Evolutionary conservation across 2,797 vertebrate species (phyloP).

Genomic region (Astyanax mexicanus): DNA sequence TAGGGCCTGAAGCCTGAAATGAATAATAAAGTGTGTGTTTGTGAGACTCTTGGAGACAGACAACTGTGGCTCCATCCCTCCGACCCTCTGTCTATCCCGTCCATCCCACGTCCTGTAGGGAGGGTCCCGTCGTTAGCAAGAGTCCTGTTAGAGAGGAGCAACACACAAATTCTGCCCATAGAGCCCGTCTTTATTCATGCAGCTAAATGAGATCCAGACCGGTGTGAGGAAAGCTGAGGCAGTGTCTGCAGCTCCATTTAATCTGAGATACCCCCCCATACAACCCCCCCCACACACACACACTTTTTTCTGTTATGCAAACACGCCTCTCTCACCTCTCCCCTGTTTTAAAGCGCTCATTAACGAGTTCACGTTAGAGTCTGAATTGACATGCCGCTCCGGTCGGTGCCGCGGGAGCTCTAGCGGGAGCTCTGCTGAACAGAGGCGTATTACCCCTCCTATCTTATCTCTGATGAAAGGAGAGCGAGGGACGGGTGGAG

Average conservation of each 20-base stretch:
- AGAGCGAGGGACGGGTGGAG: constrained; percentile 2
- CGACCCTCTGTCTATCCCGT: constrained; percentile 17
- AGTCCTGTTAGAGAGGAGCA: constrained; percentile 40
- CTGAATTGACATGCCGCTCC: constrained; percentile 7
- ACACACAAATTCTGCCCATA: constrained; percentile 49
- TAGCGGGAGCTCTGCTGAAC: no score
- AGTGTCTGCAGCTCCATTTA: constrained; percentile 8
- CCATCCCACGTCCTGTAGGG: no score
- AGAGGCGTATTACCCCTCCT: constrained; percentile 1
- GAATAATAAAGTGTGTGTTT: no score
- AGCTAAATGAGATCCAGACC: constrained; percentile 44
- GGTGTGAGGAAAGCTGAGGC: constrained; percentile 12
- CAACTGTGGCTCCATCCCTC: constrained; percentile 31
- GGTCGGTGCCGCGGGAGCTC: constrained; percentile 23
- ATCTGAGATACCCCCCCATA: background rate
- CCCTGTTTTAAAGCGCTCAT: constrained; percentile 8
- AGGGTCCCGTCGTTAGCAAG: no score
- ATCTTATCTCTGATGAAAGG: constrained; percentile 20
- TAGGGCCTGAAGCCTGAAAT: no score
- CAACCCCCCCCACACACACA: no score
- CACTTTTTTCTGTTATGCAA: background rate
- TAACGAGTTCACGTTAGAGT: constrained; percentile 18
- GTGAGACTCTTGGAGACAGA: constrained; percentile 16
- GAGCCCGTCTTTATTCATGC: constrained; percentile 47
- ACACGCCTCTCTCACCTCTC: constrained; percentile 20